Evolutionary conservation across 2,113 vertebrate genomes (phyloP).

Genomic region (Tachuris rubrigastra): DNA sequence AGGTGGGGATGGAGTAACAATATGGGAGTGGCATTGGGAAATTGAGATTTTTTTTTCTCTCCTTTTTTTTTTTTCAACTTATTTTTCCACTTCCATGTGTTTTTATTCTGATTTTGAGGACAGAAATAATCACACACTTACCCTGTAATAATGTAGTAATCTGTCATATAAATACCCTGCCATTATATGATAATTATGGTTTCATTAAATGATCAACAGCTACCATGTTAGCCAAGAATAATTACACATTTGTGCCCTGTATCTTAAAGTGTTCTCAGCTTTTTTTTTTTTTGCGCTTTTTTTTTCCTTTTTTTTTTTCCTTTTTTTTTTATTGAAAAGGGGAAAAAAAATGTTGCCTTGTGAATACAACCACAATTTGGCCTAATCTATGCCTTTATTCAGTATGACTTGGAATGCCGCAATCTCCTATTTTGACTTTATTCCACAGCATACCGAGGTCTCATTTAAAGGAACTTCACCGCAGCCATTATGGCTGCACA

Average conservation of each 20-base stretch:
- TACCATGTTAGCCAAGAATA: conserved; percentile 68
- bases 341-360: conserved; percentile 7
- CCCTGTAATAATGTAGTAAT: conserved; percentile 68
- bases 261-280: conserved; percentile 62
- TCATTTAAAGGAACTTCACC: conserved; percentile 57
- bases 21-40: conserved; percentile 2
- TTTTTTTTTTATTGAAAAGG: conserved; percentile 4
- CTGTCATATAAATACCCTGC: conserved; percentile 69
- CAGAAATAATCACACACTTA: conserved; percentile 67
- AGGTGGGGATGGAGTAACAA: conserved; percentile 24
- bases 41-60: not conserved
- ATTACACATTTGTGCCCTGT: conserved; percentile 63
- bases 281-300: not conserved
- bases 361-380: conserved; percentile 53
- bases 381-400: conserved; percentile 52
- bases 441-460: conserved; percentile 38
- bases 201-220: conserved; percentile 69
- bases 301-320: not conserved
- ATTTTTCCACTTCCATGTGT: conserved; percentile 58
- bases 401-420: conserved; percentile 46
- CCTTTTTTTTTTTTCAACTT: conserved; percentile 34
- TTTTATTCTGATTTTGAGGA: conserved; percentile 68
- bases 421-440: conserved; percentile 50
- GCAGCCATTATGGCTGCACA: conserved; percentile 35
- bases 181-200: conserved; percentile 70